A percentile compares a stretch with the other conserved stretches of the same genome.
Conservation (phyloP, 2,113 vertebrate species). For the Cryptoleucopteryx plumbea region DNA sequence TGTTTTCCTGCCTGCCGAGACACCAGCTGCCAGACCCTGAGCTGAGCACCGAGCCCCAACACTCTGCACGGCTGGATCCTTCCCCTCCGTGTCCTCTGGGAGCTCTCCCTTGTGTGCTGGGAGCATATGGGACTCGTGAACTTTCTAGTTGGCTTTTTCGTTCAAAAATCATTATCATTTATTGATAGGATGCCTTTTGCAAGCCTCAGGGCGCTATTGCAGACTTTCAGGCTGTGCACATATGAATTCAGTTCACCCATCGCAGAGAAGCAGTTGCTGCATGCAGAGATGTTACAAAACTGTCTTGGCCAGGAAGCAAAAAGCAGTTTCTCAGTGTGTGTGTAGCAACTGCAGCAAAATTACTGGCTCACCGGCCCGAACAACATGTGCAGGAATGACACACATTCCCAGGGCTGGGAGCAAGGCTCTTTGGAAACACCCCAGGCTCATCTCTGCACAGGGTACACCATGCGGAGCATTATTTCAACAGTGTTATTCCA, state of each 20-base stretch:
- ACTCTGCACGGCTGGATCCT: rapidly evolving
- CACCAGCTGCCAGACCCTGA: not conserved
- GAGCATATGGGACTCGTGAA: not conserved
- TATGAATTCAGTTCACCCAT: not conserved
- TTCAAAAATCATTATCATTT: not conserved
- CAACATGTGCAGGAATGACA: not conserved
- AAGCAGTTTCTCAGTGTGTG: not conserved
- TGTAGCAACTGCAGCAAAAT: not conserved
- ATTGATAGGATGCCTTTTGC: slow-evolving; percentile 16
- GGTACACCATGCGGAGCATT: rapidly evolving
- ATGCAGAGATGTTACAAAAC: not conserved
- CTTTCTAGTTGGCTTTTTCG: not conserved
- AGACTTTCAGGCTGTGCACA: not conserved
- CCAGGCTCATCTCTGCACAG: rapidly evolving
- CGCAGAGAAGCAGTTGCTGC: not conserved
- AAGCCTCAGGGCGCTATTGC: not conserved
- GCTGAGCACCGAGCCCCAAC: rapidly evolving
- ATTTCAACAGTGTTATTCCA: not conserved
- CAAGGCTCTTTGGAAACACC: not conserved
- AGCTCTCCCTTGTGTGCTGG: not conserved
- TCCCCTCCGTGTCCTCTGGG: rapidly evolving
- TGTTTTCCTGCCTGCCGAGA: not conserved
- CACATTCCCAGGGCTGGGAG: rapidly evolving
- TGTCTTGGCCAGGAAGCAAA: not conserved
- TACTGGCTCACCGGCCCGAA: not conserved